Conservation (phyloP, 2,888 invertebrate genomes). For the Machimus atricapillus region DNA sequence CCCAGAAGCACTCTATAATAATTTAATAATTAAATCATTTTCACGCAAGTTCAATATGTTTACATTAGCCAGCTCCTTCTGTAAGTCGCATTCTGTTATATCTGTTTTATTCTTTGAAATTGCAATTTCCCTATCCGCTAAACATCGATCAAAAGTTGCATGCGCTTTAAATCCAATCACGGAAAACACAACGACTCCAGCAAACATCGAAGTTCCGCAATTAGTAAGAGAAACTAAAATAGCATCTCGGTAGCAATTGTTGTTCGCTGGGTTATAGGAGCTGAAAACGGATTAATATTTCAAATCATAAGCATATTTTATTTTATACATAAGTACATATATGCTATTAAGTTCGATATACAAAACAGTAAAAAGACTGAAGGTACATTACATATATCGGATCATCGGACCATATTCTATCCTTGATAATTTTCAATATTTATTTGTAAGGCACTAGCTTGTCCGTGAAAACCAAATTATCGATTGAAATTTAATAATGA, state of each 20-base stretch:
- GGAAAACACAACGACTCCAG: slow-evolving; percentile 94
- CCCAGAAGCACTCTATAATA: slow-evolving; percentile 86
- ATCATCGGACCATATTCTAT: too few relatives aligned
- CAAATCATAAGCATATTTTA: too few relatives aligned
- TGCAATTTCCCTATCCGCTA: slow-evolving; percentile 63
- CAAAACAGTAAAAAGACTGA: too few relatives aligned
- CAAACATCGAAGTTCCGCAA: slow-evolving; percentile 95
- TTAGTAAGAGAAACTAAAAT: slow-evolving; percentile 91
- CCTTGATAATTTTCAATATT: too few relatives aligned
- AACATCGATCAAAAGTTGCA: slow-evolving; percentile 60
- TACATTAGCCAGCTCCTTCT: slow-evolving; percentile 88
- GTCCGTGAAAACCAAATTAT: too few relatives aligned
- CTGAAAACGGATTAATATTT: slow-evolving; percentile 49
- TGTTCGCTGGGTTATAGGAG: slow-evolving; percentile 96
- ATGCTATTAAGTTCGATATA: too few relatives aligned
- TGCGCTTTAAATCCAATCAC: slow-evolving; percentile 87
- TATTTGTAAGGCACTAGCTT: too few relatives aligned
- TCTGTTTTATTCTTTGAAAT: slow-evolving; percentile 70
- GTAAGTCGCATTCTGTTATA: slow-evolving; percentile 79
- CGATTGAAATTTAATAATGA: too few relatives aligned
- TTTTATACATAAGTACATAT: too few relatives aligned
- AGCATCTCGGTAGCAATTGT: slow-evolving; percentile 94
- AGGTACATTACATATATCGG: too few relatives aligned
- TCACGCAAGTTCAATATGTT: slow-evolving; percentile 56
- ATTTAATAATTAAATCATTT: not conserved